Conservation (phyloP, 2,797 vertebrate genomes). For the Microchirus variegatus region DNA sequence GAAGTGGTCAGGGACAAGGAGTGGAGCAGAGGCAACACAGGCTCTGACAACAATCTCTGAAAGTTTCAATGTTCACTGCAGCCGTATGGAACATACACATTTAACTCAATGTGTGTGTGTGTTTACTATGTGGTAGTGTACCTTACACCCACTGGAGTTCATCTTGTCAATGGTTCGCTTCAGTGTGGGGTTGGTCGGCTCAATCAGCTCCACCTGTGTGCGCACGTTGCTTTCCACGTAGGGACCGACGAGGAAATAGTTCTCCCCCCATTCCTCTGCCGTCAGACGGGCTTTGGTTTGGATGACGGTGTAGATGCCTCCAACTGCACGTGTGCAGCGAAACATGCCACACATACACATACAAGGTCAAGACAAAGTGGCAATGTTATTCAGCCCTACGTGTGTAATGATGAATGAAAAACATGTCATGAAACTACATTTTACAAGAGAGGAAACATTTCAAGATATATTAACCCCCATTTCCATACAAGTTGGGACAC, state of each 20-base stretch:
- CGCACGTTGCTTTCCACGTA: constrained; percentile 93
- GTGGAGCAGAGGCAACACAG: constrained; percentile 27
- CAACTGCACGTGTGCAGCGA: constrained; percentile 80
- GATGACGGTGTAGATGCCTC: constrained; percentile 96
- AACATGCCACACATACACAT: constrained; percentile 14
- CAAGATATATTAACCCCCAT: background rate
- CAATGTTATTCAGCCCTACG: constrained; percentile 14
- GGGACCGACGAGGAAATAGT: constrained; percentile 94
- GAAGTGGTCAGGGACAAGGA: constrained; percentile 17
- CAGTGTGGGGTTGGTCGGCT: constrained; percentile 85
- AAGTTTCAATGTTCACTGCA: background rate
- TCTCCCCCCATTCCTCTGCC: constrained; percentile 93
- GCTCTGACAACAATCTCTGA: constrained; percentile 10
- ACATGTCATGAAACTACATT: background rate
- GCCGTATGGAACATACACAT: background rate
- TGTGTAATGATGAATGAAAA: background rate
- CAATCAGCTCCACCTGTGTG: constrained; percentile 94
- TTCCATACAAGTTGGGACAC: too few species aligned
- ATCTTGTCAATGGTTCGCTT: constrained; percentile 91
- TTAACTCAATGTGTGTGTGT: constrained; percentile 31
- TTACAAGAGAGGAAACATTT: background rate
- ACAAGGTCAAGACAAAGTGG: constrained; percentile 14
- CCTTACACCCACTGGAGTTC: constrained; percentile 95
- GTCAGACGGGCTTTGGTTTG: constrained; percentile 96
- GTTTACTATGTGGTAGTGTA: constrained; percentile 58